phyloP scores from a whole-genome alignment of 2,113 vertebrate genomes.

The Megaleporinus macrocephalus region DNA sequence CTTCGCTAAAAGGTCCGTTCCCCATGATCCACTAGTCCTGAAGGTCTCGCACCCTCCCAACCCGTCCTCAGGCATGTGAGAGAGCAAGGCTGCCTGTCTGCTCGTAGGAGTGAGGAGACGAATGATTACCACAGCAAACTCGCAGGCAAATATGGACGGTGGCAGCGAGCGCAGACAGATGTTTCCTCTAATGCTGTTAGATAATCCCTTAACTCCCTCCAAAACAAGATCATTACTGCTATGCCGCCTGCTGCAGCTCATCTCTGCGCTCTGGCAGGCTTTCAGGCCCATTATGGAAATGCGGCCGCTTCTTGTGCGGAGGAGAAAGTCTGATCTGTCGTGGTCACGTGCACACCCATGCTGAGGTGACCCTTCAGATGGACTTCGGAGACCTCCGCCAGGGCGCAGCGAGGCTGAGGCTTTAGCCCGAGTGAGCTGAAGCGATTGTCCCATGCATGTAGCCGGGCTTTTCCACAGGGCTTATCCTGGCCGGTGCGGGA shows the following conservation, averaged over 20 bases:
- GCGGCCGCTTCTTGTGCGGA: not conserved
- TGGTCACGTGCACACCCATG: not conserved
- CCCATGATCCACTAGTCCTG: not conserved
- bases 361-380: not conserved
- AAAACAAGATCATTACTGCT: slow-evolving; percentile 73
- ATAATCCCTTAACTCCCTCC: slow-evolving; percentile 73
- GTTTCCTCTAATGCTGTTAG: slow-evolving; percentile 72
- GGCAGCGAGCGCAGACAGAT: slow-evolving; percentile 64
- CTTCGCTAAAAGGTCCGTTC: slow-evolving; percentile 3
- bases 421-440: not conserved
- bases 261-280: slow-evolving; percentile 66
- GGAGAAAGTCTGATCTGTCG: not conserved
- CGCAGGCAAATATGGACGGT: not conserved
- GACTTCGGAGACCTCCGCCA: not conserved
- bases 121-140: not conserved
- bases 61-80: slow-evolving; percentile 11
- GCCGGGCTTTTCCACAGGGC: slow-evolving; percentile 18
- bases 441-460: slow-evolving; percentile 6
- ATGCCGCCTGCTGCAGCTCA: slow-evolving; percentile 64
- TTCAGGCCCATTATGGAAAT: slow-evolving; percentile 66
- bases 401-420: not conserved
- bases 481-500: slow-evolving; percentile 13
- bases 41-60: slow-evolving; percentile 9
- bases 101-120: slow-evolving; percentile 11
- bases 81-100: not conserved